Percentiles rank a stretch among this genome's conserved stretches.
Conservation (phyloP, 2,113 vertebrate species). For the Oxyura jamaicensis region DNA sequence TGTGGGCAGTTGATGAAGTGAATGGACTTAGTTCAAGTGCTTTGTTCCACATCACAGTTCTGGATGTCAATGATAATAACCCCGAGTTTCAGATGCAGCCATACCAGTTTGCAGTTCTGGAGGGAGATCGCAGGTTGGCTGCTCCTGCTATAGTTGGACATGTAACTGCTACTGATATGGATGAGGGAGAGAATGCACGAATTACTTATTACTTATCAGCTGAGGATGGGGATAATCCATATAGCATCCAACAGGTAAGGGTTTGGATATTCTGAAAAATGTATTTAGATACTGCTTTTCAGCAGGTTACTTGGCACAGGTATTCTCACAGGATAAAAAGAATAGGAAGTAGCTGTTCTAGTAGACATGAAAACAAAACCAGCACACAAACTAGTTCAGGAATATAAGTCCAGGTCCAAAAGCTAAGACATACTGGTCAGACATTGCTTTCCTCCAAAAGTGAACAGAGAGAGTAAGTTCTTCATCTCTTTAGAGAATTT, state of each 20-base stretch:
- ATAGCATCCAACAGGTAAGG: slow-evolving; percentile 73
- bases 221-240: slow-evolving; percentile 61
- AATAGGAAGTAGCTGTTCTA: background rate
- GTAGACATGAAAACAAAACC: background rate
- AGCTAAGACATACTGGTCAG: background rate
- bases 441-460: background rate
- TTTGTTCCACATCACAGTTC: slow-evolving; percentile 74
- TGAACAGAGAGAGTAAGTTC: background rate
- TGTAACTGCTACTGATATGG: slow-evolving; percentile 71
- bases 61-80: slow-evolving; percentile 84
- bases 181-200: slow-evolving; percentile 75
- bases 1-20: slow-evolving; percentile 74
- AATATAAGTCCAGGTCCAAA: background rate
- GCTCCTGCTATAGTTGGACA: slow-evolving; percentile 21
- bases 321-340: background rate
- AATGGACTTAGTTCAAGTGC: slow-evolving; percentile 76
- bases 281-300: background rate
- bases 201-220: slow-evolving; percentile 65
- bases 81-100: slow-evolving; percentile 78
- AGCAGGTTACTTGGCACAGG: background rate
- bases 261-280: background rate
- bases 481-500: background rate
- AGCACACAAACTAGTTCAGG: fast-evolving
- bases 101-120: slow-evolving; percentile 42
- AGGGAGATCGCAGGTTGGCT: slow-evolving; percentile 63